Evolutionary conservation across 2,113 vertebrate species (phyloP).

Genomic region (Climacteris rufus): DNA sequence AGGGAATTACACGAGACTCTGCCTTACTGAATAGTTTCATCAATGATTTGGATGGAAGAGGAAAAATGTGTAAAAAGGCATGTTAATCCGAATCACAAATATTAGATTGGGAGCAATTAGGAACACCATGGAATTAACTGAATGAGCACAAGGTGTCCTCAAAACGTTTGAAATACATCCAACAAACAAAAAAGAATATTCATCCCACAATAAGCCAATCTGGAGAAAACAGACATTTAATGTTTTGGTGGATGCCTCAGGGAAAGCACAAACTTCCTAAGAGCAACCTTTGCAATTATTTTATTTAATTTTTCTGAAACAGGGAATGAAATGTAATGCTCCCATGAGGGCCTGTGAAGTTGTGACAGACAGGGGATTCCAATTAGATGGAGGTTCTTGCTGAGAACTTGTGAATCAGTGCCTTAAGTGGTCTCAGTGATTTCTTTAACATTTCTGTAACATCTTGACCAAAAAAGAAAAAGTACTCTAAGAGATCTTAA

Average conservation of each 20-base stretch:
- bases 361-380: background rate
- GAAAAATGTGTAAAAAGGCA: background rate
- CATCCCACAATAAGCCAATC: background rate
- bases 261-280: background rate
- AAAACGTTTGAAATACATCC: background rate
- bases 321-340: background rate
- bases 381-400: background rate
- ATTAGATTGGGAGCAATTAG: background rate
- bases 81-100: background rate
- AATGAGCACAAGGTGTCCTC: background rate
- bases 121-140: background rate
- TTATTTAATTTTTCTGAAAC: constrained; percentile 3
- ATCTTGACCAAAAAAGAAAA: background rate
- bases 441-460: background rate
- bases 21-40: background rate
- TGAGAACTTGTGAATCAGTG: background rate
- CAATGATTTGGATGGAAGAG: background rate
- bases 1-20: background rate
- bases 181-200: background rate
- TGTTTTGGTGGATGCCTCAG: background rate
- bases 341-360: background rate
- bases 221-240: background rate
- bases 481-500: background rate
- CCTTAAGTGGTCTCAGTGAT: background rate
- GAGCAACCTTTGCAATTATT: background rate